Evolutionary conservation across 2,888 invertebrate genomes (phyloP).

Genomic region (Muschampia plurimacula): DNA sequence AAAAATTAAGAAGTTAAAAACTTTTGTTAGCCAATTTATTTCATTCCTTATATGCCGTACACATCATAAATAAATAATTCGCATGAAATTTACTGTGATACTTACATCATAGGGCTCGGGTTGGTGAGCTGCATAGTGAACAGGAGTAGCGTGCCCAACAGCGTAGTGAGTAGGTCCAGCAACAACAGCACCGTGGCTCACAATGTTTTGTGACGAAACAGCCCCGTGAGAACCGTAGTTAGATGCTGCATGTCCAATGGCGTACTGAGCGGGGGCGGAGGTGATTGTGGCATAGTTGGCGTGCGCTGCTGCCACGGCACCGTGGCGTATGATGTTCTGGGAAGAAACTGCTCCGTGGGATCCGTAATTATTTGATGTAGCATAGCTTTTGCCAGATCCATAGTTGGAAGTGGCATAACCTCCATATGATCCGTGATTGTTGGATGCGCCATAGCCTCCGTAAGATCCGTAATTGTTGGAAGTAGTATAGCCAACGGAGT

Average conservation of each 20-base stretch:
- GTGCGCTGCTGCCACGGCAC: slow-evolving; percentile 34
- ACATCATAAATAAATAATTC: not conserved
- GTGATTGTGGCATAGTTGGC: slow-evolving; percentile 42
- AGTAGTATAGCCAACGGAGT: slow-evolving; percentile 46
- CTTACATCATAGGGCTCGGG: slow-evolving; percentile 63
- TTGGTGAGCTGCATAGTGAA: slow-evolving; percentile 52
- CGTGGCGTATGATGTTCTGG: slow-evolving; percentile 40
- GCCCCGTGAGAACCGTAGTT: slow-evolving; percentile 39
- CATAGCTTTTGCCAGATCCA: slow-evolving; percentile 12
- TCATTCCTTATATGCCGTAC: not conserved
- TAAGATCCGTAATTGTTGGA: not conserved
- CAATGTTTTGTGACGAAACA: slow-evolving; percentile 42
- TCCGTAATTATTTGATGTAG: slow-evolving; percentile 21
- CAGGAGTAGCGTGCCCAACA: slow-evolving; percentile 52
- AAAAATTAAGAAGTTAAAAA: not conserved
- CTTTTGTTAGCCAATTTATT: not conserved
- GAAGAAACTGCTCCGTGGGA: slow-evolving; percentile 45
- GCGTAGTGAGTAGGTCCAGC: slow-evolving; percentile 50
- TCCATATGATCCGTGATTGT: slow-evolving; percentile 36
- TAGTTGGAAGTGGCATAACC: slow-evolving; percentile 5
- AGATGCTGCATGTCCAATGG: slow-evolving; percentile 25
- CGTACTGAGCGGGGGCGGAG: slow-evolving; percentile 40
- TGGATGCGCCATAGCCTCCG: not conserved
- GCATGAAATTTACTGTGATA: slow-evolving; percentile 20
- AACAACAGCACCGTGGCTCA: slow-evolving; percentile 44